Evolutionary conservation across 2,888 invertebrate species (phyloP), one percentile per base, ranked within the genome.

Genomic region (Nipponacmea schrenckii): DNA sequence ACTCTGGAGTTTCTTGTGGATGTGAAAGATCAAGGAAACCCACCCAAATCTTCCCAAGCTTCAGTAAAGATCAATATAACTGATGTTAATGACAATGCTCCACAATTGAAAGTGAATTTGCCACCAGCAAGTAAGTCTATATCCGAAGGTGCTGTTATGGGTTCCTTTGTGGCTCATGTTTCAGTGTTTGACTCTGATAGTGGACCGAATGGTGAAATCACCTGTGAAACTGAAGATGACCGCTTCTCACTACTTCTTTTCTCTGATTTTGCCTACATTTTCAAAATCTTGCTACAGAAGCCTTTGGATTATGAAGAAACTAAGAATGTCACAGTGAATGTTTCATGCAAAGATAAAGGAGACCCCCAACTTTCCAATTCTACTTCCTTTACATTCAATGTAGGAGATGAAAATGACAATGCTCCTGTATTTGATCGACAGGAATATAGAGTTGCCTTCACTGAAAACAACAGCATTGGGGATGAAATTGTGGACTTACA

Each of bases 121-220:
- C 93, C 95, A 79, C 93, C 93, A 80, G 97, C 96, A 86, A 93
- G 93, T 3, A 89, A 88, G 26, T 76, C 81, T 56, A 87, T 89
- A 14, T 72, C 75, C 4, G 90, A 90, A 78, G 82, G 96, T 88
- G 96, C 96, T 0, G 92, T 92, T 69, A 95, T 95, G 85, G 96
- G 95, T 45, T 94, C 95, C 46, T 94, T 97, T 31, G 96, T 98
- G 1, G 97, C 97, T 0, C 96, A 96, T 12, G 95, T 98, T 15
- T 95, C 95, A 0, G 96, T 97, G 14, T 81, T 78, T 20, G 85
- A 85, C 73, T 46, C 68, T 0, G 84, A 85, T 76, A 77, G 75
- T 31, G 86, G 83, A 1, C 69, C 75, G 0, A 84, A 84, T 72
- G 83, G 81, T 10, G 71, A 82, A 46, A 78, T 84, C 69, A 3